Conservation (phyloP, 2,797 vertebrate genomes). For the Ibycter americanus region DNA sequence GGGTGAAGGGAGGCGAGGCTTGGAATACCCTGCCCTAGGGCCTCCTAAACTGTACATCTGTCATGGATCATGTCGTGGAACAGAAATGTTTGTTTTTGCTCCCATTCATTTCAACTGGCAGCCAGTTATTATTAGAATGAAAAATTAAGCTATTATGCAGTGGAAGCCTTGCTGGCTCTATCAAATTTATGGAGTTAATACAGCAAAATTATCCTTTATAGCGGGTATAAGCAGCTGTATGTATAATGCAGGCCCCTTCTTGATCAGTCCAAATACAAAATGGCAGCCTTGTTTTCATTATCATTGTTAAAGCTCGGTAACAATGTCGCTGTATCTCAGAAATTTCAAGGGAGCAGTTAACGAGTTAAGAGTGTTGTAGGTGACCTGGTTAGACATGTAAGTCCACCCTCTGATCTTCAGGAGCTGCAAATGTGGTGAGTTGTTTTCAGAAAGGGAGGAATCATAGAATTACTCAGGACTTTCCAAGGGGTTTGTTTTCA, state of each 20-base stretch:
- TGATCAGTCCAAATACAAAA: constrained; percentile 61
- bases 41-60: constrained; percentile 65
- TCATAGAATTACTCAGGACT: background rate
- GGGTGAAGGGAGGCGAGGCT: constrained; percentile 39
- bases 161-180: constrained; percentile 70
- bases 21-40: constrained; percentile 60
- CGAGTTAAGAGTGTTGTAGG: background rate
- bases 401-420: background rate
- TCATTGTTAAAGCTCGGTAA: background rate
- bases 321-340: background rate
- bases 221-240: constrained; percentile 63
- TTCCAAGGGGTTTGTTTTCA: background rate
- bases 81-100: constrained; percentile 77
- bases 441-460: constrained; percentile 6
- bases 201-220: constrained; percentile 73
- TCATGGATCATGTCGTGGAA: constrained; percentile 70
- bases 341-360: background rate
- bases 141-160: constrained; percentile 77
- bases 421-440: background rate
- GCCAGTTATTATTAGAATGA: constrained; percentile 79
- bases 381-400: background rate
- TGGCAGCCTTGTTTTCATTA: constrained; percentile 25
- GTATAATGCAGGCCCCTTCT: constrained; percentile 32
- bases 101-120: constrained; percentile 76
- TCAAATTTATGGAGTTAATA: constrained; percentile 78